Evolutionary conservation across 2,113 vertebrate species (phyloP), one percentile per base, ranked within the genome.

Genomic region (Chaenocephalus aceratus): DNA sequence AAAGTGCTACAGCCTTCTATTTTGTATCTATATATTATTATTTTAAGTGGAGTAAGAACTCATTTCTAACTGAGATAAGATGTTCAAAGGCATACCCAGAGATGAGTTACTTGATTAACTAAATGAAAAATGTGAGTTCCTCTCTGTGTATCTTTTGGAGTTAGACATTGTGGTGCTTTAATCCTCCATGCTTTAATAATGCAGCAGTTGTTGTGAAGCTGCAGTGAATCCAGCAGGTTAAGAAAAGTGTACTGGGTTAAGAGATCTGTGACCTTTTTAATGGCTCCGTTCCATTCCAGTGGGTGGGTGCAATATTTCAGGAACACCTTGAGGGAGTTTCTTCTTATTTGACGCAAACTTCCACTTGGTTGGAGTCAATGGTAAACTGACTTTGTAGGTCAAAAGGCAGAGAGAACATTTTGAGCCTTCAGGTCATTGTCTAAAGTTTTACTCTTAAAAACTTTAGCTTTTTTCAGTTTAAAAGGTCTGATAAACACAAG

Each of bases 51-150:
- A 30, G 30, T 41, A 41, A 0, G 36, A 41, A 41, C 36, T 41
- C 1, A 6, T 7, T 41, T 41, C 36, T 41, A 30, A 30, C 30
- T 0, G 3, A 30, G 3, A 30, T 30, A 8, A 41, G 4, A 77
- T 64, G 57, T 74, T 81, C 63, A 77, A 69, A 48, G 54, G 77
- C 15, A 34, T 59, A 61, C 52, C 8, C 6, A 54, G 64, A 83
- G 73, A 26, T 59, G 69, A 66, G 69, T 79, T 59, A 77, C 66
- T 67, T 74, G 10, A 59, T 61, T 84, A 57, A 80, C 11, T 48
- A 59, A 74, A 76, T 82, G 23, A 76, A 78, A 30, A 62, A 21
- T n/a, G 58, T 54, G 76, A 72, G 82, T 54, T 85, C 21, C 69
- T 78, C 49, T 26, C 54, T 12, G 57, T 81, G 10, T 62, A 36